Evolutionary conservation across 2,113 vertebrate genomes (phyloP), one percentile per base, ranked within the genome.

Genomic region (Polypterus senegalus): DNA sequence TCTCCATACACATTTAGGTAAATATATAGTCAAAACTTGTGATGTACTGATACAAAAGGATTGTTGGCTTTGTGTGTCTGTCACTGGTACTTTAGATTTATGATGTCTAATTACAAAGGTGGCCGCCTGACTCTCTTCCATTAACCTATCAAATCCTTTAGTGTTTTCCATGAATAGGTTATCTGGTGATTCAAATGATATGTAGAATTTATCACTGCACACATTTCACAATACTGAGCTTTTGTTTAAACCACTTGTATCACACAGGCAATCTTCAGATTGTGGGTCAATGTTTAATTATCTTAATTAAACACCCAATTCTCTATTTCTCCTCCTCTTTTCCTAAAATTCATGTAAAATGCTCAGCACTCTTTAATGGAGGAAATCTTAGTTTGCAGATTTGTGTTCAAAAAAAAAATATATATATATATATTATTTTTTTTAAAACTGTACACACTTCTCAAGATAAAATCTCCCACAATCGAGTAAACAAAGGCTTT

Each of bases 1-100:
- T 81, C 72, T 69, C 83, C 82, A 90, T 96, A 94, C 87, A 94
- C 71, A 59, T 67, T 73, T 73, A 67, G 64, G 81, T 70, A 85
- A 89, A 94, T 94, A 91, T 91, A 94, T 86, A 90, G 81, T 79
- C 73, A 68, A 76, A 71, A 70, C 81, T 65, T 43, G 64, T 78
- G 80, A 82, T 79, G 78, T 73, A 83, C 70, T 77, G 81, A 72
- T 77, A 75, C 75, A 62, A 74, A 86, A 85, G 84, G 83, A 90
- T 81, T 71, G 73, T 69, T 58, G 68, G 83, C 84, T 92, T 96
- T 94, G 91, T 98, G 67, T 55, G 60, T 69, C 76, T 79, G 80
- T 86, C 78, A 86, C 79, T 74, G 71, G 68, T 76, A 74, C 75
- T 77, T 74, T 85, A 91, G 92, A 97, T 97, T 93, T 92, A 98